A percentile compares a stretch with the other conserved stretches of the same genome.
phyloP scores from a whole-genome alignment of 2,888 invertebrate species.

The Tipula unca region DNA sequence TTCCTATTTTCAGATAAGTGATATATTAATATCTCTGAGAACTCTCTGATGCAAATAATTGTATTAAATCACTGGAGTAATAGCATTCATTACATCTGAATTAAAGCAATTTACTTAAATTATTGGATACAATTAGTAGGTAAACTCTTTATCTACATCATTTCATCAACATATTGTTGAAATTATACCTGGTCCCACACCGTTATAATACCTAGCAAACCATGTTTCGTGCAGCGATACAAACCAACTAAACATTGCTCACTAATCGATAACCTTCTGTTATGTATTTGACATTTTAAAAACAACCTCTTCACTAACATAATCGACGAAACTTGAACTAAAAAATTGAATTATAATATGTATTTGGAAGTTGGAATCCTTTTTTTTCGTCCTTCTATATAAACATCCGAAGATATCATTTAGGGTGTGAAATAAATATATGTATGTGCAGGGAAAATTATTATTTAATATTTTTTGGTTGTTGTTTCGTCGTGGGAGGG shows the following conservation, averaged over 20 bases:
- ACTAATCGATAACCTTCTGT: background rate
- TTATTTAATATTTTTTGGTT: background rate
- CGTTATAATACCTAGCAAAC: no score
- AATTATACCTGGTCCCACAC: no score
- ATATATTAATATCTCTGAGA: no score
- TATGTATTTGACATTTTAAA: background rate
- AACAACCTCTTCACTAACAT: background rate
- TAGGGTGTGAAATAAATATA: background rate
- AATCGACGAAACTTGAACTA: background rate
- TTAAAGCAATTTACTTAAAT: no score
- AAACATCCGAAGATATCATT: background rate
- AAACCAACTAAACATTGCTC: background rate
- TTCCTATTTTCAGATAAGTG: no score
- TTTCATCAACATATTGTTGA: no score
- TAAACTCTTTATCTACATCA: no score
- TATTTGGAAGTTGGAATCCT: background rate
- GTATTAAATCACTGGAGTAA: no score
- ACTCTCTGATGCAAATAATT: no score
- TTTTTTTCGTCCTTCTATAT: background rate
- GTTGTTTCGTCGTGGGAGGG: background rate
- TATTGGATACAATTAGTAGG: no score
- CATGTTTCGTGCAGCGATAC: no score
- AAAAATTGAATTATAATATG: background rate
- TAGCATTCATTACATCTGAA: no score
- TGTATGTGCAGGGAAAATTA: background rate